Percentiles rank a stretch among this genome's conserved stretches.
These are phyloP conservation scores for Notarius quadriscutis DNA, from an alignment of 2,113 vertebrate species.

Conservation along the genomic window DNA sequence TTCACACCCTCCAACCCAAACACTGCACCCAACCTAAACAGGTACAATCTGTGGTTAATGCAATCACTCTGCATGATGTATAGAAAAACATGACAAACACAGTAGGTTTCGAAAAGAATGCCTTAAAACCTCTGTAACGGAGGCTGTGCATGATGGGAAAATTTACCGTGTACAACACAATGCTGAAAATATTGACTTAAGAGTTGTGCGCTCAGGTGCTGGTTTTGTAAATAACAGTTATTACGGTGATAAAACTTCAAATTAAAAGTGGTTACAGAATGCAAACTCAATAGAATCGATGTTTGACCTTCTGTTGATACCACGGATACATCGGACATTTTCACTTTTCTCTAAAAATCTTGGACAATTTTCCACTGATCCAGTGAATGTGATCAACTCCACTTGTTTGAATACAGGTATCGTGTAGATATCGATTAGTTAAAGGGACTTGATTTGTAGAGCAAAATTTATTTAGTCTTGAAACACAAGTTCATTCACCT, in stretches of 20 bases:
- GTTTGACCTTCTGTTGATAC: background rate
- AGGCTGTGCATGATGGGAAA: background rate
- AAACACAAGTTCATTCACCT: background rate
- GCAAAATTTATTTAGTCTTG: background rate
- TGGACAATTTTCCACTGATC: background rate
- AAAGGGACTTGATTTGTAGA: background rate
- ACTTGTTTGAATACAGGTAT: background rate
- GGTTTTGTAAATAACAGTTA: background rate
- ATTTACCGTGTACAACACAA: background rate
- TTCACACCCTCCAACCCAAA: conserved; percentile 7
- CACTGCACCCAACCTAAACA: conserved; percentile 17
- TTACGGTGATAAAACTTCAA: background rate
- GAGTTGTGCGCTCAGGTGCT: background rate
- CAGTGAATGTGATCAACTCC: background rate
- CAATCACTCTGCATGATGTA: background rate
- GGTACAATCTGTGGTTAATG: conserved; percentile 35
- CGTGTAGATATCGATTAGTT: background rate
- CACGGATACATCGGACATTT: background rate
- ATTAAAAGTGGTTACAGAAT: background rate
- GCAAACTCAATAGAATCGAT: background rate
- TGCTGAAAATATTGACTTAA: background rate
- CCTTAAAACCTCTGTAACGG: background rate
- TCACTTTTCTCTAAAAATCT: background rate
- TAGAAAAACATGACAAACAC: background rate
- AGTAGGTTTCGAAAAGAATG: no score